These are phyloP conservation scores for Clarias fuscus DNA, from an alignment of 2,797 vertebrate genomes.

Conservation along the genomic window DNA sequence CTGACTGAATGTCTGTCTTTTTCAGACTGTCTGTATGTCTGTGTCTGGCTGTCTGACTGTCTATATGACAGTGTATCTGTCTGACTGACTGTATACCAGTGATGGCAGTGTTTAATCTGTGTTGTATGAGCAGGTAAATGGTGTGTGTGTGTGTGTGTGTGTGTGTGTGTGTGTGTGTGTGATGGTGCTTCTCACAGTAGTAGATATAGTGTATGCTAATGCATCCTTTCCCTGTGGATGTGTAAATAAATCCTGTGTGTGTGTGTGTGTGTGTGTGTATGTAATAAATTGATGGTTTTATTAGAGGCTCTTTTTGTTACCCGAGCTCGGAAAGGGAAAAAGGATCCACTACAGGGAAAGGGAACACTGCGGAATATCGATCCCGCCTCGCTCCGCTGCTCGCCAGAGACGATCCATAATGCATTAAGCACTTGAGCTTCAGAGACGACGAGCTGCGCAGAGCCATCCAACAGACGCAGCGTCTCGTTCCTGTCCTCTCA, in stretches of 20 bases:
- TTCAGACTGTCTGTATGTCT: too few species aligned
- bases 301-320: slow-evolving; percentile 35
- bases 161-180: neutral
- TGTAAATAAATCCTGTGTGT: slow-evolving; percentile 26
- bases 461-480: neutral
- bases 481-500: neutral
- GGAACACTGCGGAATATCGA: slow-evolving; percentile 25
- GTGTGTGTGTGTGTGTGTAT: neutral
- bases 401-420: slow-evolving; percentile 27
- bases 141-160: neutral
- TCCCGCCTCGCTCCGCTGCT: slow-evolving; percentile 5
- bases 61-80: neutral
- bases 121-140: too few species aligned
- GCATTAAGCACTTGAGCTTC: slow-evolving; percentile 40
- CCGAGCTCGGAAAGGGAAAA: slow-evolving; percentile 21
- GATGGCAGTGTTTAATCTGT: neutral
- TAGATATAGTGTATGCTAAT: slow-evolving; percentile 21
- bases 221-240: neutral
- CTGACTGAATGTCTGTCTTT: neutral
- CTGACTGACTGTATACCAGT: too few species aligned
- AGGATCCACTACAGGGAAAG: slow-evolving; percentile 16
- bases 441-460: neutral
- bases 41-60: neutral
- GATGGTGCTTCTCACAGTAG: neutral
- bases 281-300: slow-evolving; percentile 47